Conservation (phyloP, 2,797 vertebrate genomes). For the Allobates femoralis region DNA sequence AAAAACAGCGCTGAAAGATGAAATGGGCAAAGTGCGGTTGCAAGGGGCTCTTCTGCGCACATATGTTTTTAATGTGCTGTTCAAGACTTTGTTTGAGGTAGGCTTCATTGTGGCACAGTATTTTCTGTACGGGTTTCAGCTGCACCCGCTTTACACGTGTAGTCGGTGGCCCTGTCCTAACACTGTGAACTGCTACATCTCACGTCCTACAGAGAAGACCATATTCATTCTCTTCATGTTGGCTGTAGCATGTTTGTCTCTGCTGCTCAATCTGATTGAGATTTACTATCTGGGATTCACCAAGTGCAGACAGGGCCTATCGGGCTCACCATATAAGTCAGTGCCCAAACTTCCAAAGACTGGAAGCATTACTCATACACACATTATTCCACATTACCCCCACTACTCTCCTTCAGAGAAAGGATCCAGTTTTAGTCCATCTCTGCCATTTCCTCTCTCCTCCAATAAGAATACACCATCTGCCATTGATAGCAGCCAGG, state of each 20-base stretch:
- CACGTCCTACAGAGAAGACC: conserved; percentile 88
- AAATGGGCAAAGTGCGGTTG: conserved; percentile 78
- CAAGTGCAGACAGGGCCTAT: conserved; percentile 79
- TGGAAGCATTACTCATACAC: conserved; percentile 67
- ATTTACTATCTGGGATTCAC: conserved; percentile 87
- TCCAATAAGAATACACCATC: conserved; percentile 72
- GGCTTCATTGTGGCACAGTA: conserved; percentile 90
- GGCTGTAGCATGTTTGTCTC: conserved; percentile 82
- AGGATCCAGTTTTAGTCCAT: conserved; percentile 72
- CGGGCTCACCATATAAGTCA: conserved; percentile 65
- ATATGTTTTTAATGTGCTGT: conserved; percentile 84
- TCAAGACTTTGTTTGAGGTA: conserved; percentile 89
- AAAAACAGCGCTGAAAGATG: conserved; percentile 72
- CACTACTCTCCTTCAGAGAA: conserved; percentile 72
- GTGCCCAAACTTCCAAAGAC: conserved; percentile 29
- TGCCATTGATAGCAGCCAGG: conserved; percentile 76
- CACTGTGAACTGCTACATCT: conserved; percentile 89
- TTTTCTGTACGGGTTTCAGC: conserved; percentile 84
- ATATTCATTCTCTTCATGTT: conserved; percentile 91
- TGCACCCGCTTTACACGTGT: conserved; percentile 88
- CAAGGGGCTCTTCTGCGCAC: conserved; percentile 83
- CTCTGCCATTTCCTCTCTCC: conserved; percentile 73
- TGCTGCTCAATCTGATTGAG: conserved; percentile 88
- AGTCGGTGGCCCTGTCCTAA: conserved; percentile 87
- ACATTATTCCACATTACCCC: conserved; percentile 75